Evolutionary conservation across 2,113 vertebrate genomes (phyloP).

Genomic region (Prolemur simus): DNA sequence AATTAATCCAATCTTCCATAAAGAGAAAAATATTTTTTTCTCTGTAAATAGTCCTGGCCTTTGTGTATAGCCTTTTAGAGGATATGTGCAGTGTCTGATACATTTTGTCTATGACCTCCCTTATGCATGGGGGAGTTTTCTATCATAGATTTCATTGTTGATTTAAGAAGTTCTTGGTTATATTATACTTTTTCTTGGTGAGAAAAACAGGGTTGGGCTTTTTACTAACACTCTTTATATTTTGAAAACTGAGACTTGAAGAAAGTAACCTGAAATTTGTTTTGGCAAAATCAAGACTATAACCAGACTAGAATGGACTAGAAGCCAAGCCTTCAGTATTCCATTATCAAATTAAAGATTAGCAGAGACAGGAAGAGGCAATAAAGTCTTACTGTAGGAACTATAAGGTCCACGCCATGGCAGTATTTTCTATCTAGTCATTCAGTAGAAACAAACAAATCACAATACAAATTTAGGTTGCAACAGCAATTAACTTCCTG

Average conservation of each 20-base stretch:
- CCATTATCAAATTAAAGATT: background rate
- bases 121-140: background rate
- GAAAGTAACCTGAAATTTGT: background rate
- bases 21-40: background rate
- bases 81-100: background rate
- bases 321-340: background rate
- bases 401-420: background rate
- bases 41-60: background rate
- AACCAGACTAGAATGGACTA: background rate
- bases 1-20: background rate
- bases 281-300: background rate
- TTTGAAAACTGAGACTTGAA: background rate
- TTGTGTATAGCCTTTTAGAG: background rate
- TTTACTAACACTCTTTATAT: background rate
- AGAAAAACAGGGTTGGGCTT: background rate
- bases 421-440: background rate
- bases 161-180: background rate
- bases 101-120: background rate
- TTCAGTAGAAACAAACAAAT: constrained; percentile 9
- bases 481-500: background rate
- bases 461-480: constrained; percentile 33
- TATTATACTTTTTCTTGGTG: background rate
- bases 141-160: background rate
- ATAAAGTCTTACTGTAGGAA: background rate
- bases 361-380: background rate